Base-by-base conservation (phyloP, 2,797 vertebrate genomes). In the Anguilla obscura region DNA sequence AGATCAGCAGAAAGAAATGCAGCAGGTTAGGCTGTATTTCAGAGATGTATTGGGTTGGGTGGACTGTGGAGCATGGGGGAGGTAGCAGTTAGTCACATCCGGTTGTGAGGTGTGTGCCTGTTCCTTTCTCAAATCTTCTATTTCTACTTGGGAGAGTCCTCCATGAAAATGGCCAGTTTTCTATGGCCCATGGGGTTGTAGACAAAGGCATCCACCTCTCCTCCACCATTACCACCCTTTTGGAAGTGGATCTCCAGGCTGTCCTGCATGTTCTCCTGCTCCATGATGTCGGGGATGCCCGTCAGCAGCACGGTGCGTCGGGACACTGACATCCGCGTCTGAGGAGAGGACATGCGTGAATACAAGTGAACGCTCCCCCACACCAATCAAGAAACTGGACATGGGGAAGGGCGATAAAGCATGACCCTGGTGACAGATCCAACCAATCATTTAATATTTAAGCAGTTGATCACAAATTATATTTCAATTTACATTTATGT, bases 161-260 rank as follows among this genome's bases (percentile, higher is more conserved):
- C 86, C 1, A 89, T 86, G 66, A 99, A 98, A 84, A 96, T 0
- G 0, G 96, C 97, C 2, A 95, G 12, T 0, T 69, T 86, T 0
- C 5, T 86, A 3, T 88, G 84, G 12, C 96, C 96, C 0, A 48
- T 27, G 0, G 97, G 96, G 71, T 97, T 94, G 3, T 98, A 98
- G 12, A 92, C 50, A 1, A 97, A 85, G 0, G 87, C 52, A 0
- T 96, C 95, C 21, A 99, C 96, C 91, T 99, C 98, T 2, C 98
- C 98, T 0, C 98, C 98, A 0, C 97, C 97, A 0, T 94, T 97
- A 33, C 92, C 90, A 24, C 33, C 91, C 92, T 96, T 98, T 94
- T 98, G 98, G 95, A 99, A 99, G 93, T 98, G 96, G 91, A 98
- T 97, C 92, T 98, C 96, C 89, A 99, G 92, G 63, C 93, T 6